Percentiles rank a stretch among this genome's conserved stretches.
phyloP scores from a whole-genome alignment of 2,113 vertebrate species.

The Carassius auratus region DNA sequence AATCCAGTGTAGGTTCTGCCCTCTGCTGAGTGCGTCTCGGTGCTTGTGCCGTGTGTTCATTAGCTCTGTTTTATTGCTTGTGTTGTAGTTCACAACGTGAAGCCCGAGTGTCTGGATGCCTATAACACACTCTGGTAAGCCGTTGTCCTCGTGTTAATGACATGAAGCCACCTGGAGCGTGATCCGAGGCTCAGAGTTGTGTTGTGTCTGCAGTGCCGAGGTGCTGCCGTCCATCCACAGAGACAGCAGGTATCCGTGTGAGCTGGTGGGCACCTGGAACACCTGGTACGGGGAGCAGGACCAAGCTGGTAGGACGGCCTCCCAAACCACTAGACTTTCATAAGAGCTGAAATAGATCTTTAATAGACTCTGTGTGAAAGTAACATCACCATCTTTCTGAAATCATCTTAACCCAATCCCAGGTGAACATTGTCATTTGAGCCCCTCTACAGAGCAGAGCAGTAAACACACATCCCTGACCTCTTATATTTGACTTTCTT shows the following conservation, averaged over 20 bases:
- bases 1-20: constrained; percentile 86
- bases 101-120: constrained; percentile 93
- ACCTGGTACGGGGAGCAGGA: constrained; percentile 99
- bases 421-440: too few species aligned
- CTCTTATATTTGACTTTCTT: too few species aligned
- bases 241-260: constrained; percentile 90
- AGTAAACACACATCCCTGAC: too few species aligned
- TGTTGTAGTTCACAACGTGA: constrained; percentile 97
- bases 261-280: constrained; percentile 98
- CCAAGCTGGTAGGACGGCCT: constrained; percentile 87
- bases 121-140: constrained; percentile 97
- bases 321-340: too few species aligned
- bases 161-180: not conserved
- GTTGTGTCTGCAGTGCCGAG: constrained; percentile 78
- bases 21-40: not conserved
- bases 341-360: too few species aligned
- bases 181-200: too few species aligned
- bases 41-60: not conserved
- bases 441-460: too few species aligned
- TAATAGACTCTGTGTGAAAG: too few species aligned
- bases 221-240: constrained; percentile 90
- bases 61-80: not conserved
- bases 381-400: too few species aligned
- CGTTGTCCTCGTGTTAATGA: not conserved
- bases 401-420: too few species aligned